Evolutionary conservation across 2,888 invertebrate genomes (phyloP), one percentile per base, ranked within the genome.

Genomic region (Caenorhabditis japonica): DNA sequence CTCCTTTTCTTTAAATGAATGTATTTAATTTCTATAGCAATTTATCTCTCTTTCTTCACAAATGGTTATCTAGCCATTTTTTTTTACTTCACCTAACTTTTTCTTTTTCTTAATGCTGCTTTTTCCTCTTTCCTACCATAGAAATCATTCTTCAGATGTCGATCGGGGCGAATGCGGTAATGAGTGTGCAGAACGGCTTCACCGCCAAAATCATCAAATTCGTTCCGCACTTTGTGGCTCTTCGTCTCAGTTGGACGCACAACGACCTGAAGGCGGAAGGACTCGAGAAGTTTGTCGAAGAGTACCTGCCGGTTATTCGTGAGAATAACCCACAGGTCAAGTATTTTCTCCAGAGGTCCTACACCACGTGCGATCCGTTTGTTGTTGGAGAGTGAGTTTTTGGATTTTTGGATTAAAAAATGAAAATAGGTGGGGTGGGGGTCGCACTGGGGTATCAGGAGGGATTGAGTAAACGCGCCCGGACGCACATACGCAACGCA

Each of bases 361-460:
- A 83, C 68, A 83, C 82, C 7, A 80, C 79, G 7, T 84, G 82
- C 47, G 86, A 86, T 61, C 86, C 86, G 4, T 86, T 85, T 55
- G 76, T 86, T 15, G 82, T 86, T 23, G 86, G 86, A 73, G 82
- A 83, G 85, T 85, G 17, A 74, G 84, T 72, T 36, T n/a, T n/a
- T n/a, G n/a, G n/a, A n/a, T n/a, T n/a, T n/a, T n/a, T n/a, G n/a
- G n/a, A n/a, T n/a, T n/a, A n/a, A n/a, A n/a, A n/a, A n/a, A n/a
- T n/a, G n/a, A n/a, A n/a, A n/a, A n/a, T n/a, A n/a, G n/a, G n/a
- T n/a, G n/a, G n/a, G n/a, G n/a, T n/a, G n/a, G n/a, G n/a, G n/a
- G n/a, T n/a, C n/a, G n/a, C n/a, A n/a, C n/a, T n/a, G n/a, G n/a
- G n/a, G n/a, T n/a, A n/a, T n/a, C n/a, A n/a, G n/a, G n/a, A n/a